These are phyloP conservation scores for Ophonus ardosiacus DNA, from an alignment of 2,888 invertebrate species.

Conservation along the genomic window DNA sequence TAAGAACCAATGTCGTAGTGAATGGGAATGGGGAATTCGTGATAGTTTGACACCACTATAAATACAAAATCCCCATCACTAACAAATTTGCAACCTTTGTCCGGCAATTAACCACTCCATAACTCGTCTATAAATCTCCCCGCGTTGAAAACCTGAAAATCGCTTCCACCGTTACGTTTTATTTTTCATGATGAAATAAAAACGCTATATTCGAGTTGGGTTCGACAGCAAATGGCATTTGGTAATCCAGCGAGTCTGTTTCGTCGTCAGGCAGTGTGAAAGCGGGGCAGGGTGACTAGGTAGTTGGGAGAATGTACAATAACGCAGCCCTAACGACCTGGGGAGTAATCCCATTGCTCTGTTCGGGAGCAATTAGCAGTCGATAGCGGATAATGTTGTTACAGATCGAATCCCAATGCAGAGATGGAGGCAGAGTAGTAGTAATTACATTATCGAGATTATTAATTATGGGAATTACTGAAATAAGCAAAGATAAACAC, in stretches of 20 bases:
- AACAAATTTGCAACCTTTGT: constrained; percentile 22
- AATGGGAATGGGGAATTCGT: neutral
- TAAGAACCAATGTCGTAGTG: no score
- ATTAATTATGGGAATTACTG: constrained; percentile 28
- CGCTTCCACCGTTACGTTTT: constrained; percentile 43
- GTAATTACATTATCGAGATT: constrained; percentile 1
- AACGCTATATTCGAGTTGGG: constrained; percentile 70
- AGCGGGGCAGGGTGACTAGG: neutral
- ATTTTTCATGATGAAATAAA: constrained; percentile 69
- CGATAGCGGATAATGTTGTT: constrained; percentile 73
- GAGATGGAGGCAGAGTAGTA: neutral
- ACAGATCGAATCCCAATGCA: constrained; percentile 65
- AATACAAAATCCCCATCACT: neutral
- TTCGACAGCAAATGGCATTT: constrained; percentile 71
- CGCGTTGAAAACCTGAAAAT: constrained; percentile 40
- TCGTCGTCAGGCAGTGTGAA: constrained; percentile 28
- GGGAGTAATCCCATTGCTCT: constrained; percentile 72
- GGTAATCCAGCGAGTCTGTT: constrained; percentile 69
- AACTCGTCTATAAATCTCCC: constrained; percentile 39
- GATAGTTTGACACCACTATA: neutral
- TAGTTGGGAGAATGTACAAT: constrained; percentile 21
- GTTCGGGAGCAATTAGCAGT: constrained; percentile 74
- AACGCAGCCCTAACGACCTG: constrained; percentile 55
- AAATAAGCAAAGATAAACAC: neutral
- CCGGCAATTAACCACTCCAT: constrained; percentile 45